Evolutionary conservation across 35 echinoderm and acorn worm genomes (phyloP).

Genomic region (Diadema setosum): DNA sequence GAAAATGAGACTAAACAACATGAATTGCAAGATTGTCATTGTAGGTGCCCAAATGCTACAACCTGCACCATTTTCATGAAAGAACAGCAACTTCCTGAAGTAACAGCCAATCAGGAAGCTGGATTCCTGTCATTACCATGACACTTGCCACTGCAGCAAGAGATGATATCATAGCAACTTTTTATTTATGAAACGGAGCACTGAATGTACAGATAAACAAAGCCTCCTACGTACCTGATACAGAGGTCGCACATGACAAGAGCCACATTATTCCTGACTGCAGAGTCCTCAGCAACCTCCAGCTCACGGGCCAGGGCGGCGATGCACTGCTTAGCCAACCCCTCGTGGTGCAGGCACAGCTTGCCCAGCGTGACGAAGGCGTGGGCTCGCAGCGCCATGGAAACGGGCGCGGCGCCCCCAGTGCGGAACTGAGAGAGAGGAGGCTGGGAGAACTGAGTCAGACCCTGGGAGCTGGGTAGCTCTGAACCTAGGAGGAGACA

Average conservation of each 20-base stretch:
- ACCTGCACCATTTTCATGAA: too few relatives aligned
- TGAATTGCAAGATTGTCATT: too few relatives aligned
- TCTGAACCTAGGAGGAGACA: neutral
- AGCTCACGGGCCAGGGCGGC: constrained; percentile 85
- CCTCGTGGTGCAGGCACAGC: constrained; percentile 85
- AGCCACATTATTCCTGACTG: constrained; percentile 83
- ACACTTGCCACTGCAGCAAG: too few relatives aligned
- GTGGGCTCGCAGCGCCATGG: constrained; percentile 73
- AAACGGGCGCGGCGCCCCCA: constrained; percentile 28
- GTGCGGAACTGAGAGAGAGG: constrained; percentile 82
- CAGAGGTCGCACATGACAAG: constrained; percentile 97
- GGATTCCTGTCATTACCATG: too few relatives aligned
- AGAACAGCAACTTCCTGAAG: too few relatives aligned
- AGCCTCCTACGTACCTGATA: constrained; percentile 53
- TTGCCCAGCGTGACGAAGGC: constrained; percentile 90
- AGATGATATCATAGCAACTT: too few relatives aligned
- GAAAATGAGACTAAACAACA: too few relatives aligned
- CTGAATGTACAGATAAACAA: neutral
- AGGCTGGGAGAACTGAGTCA: constrained; percentile 41
- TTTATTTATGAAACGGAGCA: too few relatives aligned
- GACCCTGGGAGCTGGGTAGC: constrained; percentile 44
- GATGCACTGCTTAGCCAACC: constrained; percentile 83
- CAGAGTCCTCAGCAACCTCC: constrained; percentile 62
- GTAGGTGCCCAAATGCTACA: too few relatives aligned
- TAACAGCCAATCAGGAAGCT: too few relatives aligned